Evolutionary conservation across 1,140 invertebrate genomes (phyloP).

Genomic region (Brachystomella parvula): DNA sequence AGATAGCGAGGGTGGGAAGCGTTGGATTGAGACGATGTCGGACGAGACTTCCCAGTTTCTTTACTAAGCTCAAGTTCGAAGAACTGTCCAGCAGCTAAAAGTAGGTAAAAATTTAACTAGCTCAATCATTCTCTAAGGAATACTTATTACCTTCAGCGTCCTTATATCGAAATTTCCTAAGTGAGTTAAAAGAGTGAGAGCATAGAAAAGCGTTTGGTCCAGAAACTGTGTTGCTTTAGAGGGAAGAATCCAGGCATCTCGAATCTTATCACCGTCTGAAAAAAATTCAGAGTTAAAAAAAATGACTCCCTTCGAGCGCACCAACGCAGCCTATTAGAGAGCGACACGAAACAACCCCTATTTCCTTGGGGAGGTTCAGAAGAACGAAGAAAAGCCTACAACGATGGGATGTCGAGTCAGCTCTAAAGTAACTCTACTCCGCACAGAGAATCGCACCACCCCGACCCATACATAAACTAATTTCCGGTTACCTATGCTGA

Average conservation of each 20-base stretch:
- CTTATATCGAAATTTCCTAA: neutral
- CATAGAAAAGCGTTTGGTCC: conserved; percentile 1
- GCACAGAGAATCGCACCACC: no score
- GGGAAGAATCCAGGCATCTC: neutral
- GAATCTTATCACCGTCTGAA: neutral
- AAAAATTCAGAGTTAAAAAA: no score
- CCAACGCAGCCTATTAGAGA: no score
- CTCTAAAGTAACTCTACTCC: no score
- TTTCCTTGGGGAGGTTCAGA: no score
- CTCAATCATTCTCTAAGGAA: neutral
- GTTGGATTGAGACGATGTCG: conserved; percentile 28
- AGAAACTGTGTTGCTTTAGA: neutral
- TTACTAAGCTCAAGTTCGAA: conserved; percentile 14
- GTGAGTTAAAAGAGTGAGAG: neutral
- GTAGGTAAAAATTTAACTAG: neutral
- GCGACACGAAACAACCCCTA: no score
- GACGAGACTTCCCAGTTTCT: conserved; percentile 21
- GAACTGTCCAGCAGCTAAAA: conserved; percentile 11
- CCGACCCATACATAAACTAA: neutral
- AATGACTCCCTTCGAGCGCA: no score
- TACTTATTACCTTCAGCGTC: neutral
- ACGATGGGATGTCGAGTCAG: no score
- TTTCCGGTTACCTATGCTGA: neutral
- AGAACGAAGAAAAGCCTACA: no score
- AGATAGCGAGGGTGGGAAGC: conserved; percentile 29